Evolutionary conservation across 2,797 vertebrate genomes (phyloP).

Genomic region (Hoplostethus atlanticus): DNA sequence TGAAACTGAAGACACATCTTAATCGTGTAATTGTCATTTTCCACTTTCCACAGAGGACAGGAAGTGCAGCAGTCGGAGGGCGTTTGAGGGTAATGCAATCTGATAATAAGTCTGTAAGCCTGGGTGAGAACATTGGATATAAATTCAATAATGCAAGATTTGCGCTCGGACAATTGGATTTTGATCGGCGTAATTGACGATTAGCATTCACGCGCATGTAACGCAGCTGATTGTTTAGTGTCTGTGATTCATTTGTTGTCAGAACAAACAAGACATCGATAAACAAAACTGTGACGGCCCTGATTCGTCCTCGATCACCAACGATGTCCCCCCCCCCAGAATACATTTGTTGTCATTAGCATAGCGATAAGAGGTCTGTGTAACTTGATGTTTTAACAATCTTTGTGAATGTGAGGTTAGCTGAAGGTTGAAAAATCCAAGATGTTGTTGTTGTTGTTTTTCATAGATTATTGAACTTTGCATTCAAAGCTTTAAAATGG

Average conservation of each 20-base stretch:
- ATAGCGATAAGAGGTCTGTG: constrained; percentile 1
- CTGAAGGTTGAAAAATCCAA: too few species aligned
- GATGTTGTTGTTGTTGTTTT: too few species aligned
- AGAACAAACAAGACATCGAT: constrained; percentile 52
- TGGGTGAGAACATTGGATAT: constrained; percentile 69
- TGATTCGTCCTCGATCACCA: constrained; percentile 39
- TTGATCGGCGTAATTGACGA: constrained; percentile 80
- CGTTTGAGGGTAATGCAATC: constrained; percentile 58
- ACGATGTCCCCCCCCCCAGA: constrained; percentile 22
- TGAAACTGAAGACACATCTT: constrained; percentile 44
- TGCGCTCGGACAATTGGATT: constrained; percentile 74
- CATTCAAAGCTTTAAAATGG: too few species aligned
- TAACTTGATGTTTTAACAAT: constrained; percentile 25
- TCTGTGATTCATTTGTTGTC: constrained; percentile 62
- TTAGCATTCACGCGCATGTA: constrained; percentile 74
- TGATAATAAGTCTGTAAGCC: constrained; percentile 58
- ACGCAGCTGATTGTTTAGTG: constrained; percentile 55
- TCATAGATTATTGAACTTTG: too few species aligned
- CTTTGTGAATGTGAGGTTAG: background rate
- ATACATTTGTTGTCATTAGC: constrained; percentile 51
- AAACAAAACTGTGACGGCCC: constrained; percentile 47
- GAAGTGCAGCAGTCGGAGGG: constrained; percentile 37
- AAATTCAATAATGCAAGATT: constrained; percentile 74
- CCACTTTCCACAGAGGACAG: constrained; percentile 35
- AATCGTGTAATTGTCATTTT: constrained; percentile 67